Evolutionary conservation across 2,113 vertebrate genomes (phyloP).

Genomic region (Xyrauchen texanus): DNA sequence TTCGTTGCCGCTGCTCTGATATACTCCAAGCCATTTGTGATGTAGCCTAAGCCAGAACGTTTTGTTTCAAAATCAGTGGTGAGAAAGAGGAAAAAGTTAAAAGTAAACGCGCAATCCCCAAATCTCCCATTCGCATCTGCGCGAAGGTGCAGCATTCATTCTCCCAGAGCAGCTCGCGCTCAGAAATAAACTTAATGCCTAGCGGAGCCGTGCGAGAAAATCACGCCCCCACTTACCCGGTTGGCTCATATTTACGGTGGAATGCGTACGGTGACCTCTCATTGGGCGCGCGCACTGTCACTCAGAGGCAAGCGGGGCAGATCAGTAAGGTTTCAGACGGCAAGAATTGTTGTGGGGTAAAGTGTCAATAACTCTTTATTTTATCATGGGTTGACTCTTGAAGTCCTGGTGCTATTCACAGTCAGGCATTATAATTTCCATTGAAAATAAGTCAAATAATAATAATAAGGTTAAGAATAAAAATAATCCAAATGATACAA

Average conservation of each 20-base stretch:
- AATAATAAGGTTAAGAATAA: no score
- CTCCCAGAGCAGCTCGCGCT: slow-evolving; percentile 61
- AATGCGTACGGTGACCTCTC: slow-evolving; percentile 61
- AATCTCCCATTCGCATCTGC: slow-evolving; percentile 54
- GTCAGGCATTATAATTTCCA: background rate
- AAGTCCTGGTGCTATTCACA: background rate
- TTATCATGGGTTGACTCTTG: background rate
- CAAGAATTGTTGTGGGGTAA: background rate
- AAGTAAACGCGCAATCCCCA: slow-evolving; percentile 39
- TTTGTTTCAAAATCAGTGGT: slow-evolving; percentile 1
- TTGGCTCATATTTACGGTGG: slow-evolving; percentile 66
- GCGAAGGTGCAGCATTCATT: slow-evolving; percentile 68
- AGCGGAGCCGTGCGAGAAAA: slow-evolving; percentile 58
- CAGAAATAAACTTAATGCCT: slow-evolving; percentile 73
- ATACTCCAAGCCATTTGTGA: slow-evolving; percentile 70
- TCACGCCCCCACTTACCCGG: slow-evolving; percentile 64
- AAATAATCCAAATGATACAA: background rate
- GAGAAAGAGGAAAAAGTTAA: slow-evolving; percentile 58
- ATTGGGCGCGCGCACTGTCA: slow-evolving; percentile 65
- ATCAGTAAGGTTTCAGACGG: background rate
- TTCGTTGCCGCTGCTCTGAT: slow-evolving; percentile 54
- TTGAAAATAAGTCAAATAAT: background rate
- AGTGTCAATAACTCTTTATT: background rate
- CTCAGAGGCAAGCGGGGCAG: slow-evolving; percentile 9
- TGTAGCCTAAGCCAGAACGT: slow-evolving; percentile 38